Base-by-base conservation (phyloP, 2,888 invertebrate species). In the Agriopis marginaria region DNA sequence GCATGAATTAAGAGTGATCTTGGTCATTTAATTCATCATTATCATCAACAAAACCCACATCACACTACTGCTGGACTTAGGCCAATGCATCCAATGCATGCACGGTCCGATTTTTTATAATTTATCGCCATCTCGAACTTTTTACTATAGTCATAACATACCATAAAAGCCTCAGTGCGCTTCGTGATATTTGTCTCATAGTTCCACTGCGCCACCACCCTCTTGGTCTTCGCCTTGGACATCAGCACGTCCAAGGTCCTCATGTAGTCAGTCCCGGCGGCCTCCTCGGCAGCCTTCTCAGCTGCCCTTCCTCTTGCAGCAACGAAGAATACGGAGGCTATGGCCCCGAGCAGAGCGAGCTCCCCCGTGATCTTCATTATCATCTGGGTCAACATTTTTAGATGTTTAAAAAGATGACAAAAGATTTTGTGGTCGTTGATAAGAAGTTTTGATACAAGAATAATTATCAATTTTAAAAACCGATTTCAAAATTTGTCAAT, bases 141-240 rank as follows among this genome's bases (percentile, higher is more conserved):
- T 8, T 39, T n/a, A 9, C 3, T 3, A 32, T 7, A 12, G 39
- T 39, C 0, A 39, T 51, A 11, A 70, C 82, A 79, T 68, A 94
- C 92, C 84, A 93, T 90, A 12, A 79, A 78, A 45, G 95, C 94
- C 64, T 96, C 95, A 87, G 96, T 97, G 65, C 95, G 92, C 32
- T 96, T 95, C 0, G 96, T 97, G 12, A 98, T 95, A 84, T 98
- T 97, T 0, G 96, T 96, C 44, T 95, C 95, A 82, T 97, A 97
- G 10, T 95, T 94, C 98, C 98, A 98, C 12, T 95, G 90, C 0
- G 97, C 96, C n/a, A 96, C 79, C 0, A 93, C 86, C 59, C 89
- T 91, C 67, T 93, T 92, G 78, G 97, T 96, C 66, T 86, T 94
- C 63, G 95, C 93, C 63, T 92, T 90, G 0, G 95, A 95, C 23